A percentile compares a stretch with the other conserved stretches of the same genome.
These are phyloP conservation scores for Gymnosoma rotundatum DNA, from an alignment of 2,888 invertebrate species.

Conservation along the genomic window DNA sequence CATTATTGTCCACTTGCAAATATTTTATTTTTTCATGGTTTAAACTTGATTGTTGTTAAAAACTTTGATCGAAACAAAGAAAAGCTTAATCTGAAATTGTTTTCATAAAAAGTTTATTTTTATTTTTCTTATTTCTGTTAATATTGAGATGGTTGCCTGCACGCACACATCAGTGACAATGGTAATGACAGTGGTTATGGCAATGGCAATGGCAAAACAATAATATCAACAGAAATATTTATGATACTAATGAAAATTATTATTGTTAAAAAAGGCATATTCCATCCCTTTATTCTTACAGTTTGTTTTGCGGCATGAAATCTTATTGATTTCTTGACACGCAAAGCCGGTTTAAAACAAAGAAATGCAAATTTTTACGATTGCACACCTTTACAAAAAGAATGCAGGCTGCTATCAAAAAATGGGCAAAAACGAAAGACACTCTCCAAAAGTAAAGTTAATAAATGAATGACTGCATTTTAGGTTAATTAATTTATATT, in stretches of 20 bases:
- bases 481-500: slow-evolving; percentile 81
- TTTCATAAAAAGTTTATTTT: slow-evolving; percentile 52
- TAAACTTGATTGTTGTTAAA: slow-evolving; percentile 10
- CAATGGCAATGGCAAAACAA: slow-evolving; percentile 18
- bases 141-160: slow-evolving; percentile 59
- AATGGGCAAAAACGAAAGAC: slow-evolving; percentile 13
- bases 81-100: slow-evolving; percentile 12
- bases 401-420: slow-evolving; percentile 21
- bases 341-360: slow-evolving; percentile 70
- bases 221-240: slow-evolving; percentile 62
- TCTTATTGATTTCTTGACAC: slow-evolving; percentile 67
- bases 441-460: slow-evolving; percentile 31
- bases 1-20: neutral
- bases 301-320: slow-evolving; percentile 52
- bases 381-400: slow-evolving; percentile 57
- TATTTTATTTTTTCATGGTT: slow-evolving; percentile 2
- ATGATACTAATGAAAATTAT: slow-evolving; percentile 67
- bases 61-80: slow-evolving; percentile 11
- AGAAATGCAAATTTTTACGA: slow-evolving; percentile 70
- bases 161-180: slow-evolving; percentile 54
- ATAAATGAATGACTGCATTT: slow-evolving; percentile 61
- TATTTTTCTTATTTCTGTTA: slow-evolving; percentile 25
- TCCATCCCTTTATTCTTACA: slow-evolving; percentile 25
- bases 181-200: neutral
- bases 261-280: slow-evolving; percentile 25